These are phyloP conservation scores for Hydrozoanthus tunicans DNA, from an alignment of 64 coral and sea anemone species.

Conservation along the genomic window DNA sequence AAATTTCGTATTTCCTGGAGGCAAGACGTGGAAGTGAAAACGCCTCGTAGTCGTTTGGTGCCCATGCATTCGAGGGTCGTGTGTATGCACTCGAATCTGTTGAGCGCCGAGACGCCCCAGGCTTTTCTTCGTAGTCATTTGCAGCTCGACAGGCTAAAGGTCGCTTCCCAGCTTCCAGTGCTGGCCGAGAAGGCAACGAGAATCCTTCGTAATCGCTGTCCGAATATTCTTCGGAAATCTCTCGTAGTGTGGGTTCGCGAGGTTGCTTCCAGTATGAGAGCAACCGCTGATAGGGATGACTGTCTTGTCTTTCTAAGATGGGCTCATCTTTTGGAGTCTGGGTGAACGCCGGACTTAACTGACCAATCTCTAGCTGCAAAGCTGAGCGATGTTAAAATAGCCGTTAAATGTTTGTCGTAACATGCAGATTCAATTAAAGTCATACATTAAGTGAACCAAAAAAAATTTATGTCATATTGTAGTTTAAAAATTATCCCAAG, in stretches of 20 bases:
- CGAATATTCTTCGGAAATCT: neutral
- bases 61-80: neutral
- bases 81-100: neutral
- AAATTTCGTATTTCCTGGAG: neutral
- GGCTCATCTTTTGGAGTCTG: neutral
- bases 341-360: too few species aligned
- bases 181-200: neutral
- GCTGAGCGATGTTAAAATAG: neutral
- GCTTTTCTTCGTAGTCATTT: neutral
- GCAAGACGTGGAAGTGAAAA: neutral
- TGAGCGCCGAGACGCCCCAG: neutral
- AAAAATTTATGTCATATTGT: too few species aligned
- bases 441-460: too few species aligned
- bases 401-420: too few species aligned
- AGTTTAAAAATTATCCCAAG: too few species aligned
- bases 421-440: too few species aligned
- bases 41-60: neutral
- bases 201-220: slow-evolving; percentile 1
- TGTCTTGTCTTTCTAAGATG: neutral
- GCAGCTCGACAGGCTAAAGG: neutral
- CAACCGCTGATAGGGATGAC: neutral
- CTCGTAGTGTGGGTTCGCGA: neutral
- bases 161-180: neutral
- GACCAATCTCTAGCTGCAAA: neutral
- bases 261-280: slow-evolving; percentile 28